Base-by-base conservation (phyloP, 64 coral and sea anemone genomes). In the Anthopleura sola region DNA sequence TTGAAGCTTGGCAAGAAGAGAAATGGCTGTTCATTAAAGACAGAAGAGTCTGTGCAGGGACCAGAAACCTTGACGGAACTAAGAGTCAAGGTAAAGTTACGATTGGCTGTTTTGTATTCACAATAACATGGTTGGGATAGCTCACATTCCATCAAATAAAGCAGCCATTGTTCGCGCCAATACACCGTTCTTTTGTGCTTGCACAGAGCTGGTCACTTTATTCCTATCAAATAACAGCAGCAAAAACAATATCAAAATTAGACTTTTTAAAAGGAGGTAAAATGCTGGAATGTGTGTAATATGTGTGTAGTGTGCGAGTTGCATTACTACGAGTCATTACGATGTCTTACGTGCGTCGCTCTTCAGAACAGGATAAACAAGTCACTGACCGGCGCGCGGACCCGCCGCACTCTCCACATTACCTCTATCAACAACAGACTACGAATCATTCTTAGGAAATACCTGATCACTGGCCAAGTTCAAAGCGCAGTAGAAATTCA, bases 51-150 rank as follows among this genome's bases (percentile, higher is more conserved):
- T 32, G 58, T 62, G 58, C 21, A 26, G 4, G 58, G n/a, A 62
- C 58, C n/a, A 71, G 31, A 71, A 71, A 26, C 58, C 58, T 26
- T 62, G 58, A 62, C 24, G 58, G 24, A 62, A 21, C 58, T 62
- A 26, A 62, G 29, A 12, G 26, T 71, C 31, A 71, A 5, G 11
- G 29, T 14, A 14, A n/a, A 14, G 11, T 12, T 71, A 26, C 44
- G 78, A 89, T 83, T 89, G 87, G 87, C 32, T 68, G 29, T 82
- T 54, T 47, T 29, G 37, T 71, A 40, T 83, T 74, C 55, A 89
- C 60, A 89, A 89, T 83, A 89, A 89, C 87, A 89, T 89, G 58
- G 54, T 81, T 82, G 40, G 11, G 40, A 89, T 89, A 83, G 66
- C 79, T 89, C 28, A 89, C 49, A 89, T 89, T 74, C 87, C 78